A percentile compares a stretch with the other conserved stretches of the same genome.
These are phyloP conservation scores for Parnassius mnemosyne DNA, from an alignment of 2,888 invertebrate species.

Conservation along the genomic window DNA sequence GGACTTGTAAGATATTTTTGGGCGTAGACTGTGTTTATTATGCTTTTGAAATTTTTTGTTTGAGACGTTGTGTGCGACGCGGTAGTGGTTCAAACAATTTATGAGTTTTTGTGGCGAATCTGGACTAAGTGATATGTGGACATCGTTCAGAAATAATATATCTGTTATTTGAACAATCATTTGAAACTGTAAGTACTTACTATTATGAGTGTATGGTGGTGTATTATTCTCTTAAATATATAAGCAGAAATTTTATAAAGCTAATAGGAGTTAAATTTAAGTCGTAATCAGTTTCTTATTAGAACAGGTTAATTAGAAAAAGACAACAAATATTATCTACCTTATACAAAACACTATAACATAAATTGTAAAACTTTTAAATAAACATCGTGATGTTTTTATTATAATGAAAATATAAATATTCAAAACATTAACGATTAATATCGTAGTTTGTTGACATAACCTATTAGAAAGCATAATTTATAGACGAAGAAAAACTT, in stretches of 20 bases:
- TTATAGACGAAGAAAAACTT: background rate
- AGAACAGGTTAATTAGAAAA: too few relatives aligned
- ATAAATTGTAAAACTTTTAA: background rate
- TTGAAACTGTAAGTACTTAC: slow-evolving; percentile 10
- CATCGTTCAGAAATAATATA: slow-evolving; percentile 49
- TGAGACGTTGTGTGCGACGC: slow-evolving; percentile 45
- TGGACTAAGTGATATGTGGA: slow-evolving; percentile 45
- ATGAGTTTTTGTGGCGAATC: slow-evolving; percentile 49
- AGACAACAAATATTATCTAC: too few relatives aligned
- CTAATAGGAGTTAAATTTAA: too few relatives aligned
- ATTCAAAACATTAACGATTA: background rate
- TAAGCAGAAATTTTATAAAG: too few relatives aligned
- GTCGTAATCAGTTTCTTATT: too few relatives aligned
- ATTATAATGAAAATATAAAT: too few relatives aligned
- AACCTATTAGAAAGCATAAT: background rate
- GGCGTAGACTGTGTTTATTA: slow-evolving; percentile 63
- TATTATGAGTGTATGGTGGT: background rate
- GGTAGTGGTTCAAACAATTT: slow-evolving; percentile 45
- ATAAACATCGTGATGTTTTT: background rate
- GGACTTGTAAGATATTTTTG: slow-evolving; percentile 60
- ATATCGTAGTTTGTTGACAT: background rate
- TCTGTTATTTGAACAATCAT: slow-evolving; percentile 21
- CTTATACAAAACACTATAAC: too few relatives aligned
- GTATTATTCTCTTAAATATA: background rate
- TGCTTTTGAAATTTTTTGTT: slow-evolving; percentile 47